A percentile compares a stretch with the other conserved stretches of the same genome.
Evolutionary conservation across 2,888 invertebrate genomes (phyloP).

Genomic region (Anarsia innoxiella): DNA sequence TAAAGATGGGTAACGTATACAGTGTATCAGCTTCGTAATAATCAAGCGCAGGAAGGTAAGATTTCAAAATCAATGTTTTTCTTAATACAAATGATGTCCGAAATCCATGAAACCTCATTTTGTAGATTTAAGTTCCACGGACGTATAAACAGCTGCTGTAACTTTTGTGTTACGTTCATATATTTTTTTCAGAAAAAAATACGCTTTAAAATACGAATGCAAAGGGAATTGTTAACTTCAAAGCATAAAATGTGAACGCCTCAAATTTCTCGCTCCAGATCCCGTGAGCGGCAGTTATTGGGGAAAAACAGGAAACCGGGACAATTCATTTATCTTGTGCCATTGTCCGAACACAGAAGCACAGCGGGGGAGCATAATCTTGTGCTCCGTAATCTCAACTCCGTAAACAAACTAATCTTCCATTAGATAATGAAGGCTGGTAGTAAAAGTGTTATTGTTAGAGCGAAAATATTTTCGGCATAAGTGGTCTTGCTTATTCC

Average conservation of each 20-base stretch:
- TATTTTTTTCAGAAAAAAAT: too few relatives aligned
- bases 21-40: too few relatives aligned
- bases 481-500: neutral
- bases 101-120: too few relatives aligned
- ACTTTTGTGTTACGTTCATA: too few relatives aligned
- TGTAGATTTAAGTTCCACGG: too few relatives aligned
- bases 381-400: conserved; percentile 30
- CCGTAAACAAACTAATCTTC: conserved; percentile 27
- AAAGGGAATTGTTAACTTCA: too few relatives aligned
- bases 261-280: conserved; percentile 1
- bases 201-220: too few relatives aligned
- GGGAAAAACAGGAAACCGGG: conserved; percentile 30
- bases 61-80: too few relatives aligned
- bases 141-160: too few relatives aligned
- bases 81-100: too few relatives aligned
- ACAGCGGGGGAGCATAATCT: conserved; percentile 12
- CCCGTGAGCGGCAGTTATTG: neutral
- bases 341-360: conserved; percentile 31
- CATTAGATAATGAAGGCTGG: conserved; percentile 20
- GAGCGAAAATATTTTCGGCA: neutral
- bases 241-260: neutral
- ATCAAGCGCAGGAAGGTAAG: too few relatives aligned
- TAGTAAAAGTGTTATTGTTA: conserved; percentile 16
- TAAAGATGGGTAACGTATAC: too few relatives aligned
- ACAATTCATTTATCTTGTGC: conserved; percentile 41